phyloP scores from a whole-genome alignment of 2,797 vertebrate genomes.

The Eulemur rubriventer region DNA sequence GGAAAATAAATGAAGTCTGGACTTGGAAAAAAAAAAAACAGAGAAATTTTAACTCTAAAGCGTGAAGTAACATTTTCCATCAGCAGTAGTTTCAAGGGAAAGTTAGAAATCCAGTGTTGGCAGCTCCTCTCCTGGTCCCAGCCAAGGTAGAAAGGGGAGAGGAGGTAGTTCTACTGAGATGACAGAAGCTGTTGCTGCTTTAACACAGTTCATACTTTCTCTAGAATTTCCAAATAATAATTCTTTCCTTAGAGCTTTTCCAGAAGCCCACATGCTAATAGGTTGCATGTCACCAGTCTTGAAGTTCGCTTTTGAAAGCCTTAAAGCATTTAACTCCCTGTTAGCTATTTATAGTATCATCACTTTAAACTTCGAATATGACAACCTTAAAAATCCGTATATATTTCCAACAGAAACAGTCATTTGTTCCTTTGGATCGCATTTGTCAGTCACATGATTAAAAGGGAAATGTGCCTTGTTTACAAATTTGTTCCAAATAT shows the following conservation, averaged over 20 bases:
- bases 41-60: background rate
- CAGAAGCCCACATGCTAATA: background rate
- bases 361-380: background rate
- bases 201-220: constrained; percentile 13
- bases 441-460: background rate
- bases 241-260: constrained; percentile 44
- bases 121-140: background rate
- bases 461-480: constrained; percentile 19
- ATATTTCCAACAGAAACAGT: background rate
- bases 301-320: background rate
- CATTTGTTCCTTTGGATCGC: constrained; percentile 4
- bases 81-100: constrained; percentile 43
- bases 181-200: background rate
- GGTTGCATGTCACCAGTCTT: background rate
- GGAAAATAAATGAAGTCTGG: constrained; percentile 18
- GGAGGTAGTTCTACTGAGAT: background rate
- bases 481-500: constrained; percentile 25
- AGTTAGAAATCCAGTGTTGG: constrained; percentile 38
- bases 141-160: constrained; percentile 1
- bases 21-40: background rate
- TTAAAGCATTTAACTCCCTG: background rate
- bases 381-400: background rate
- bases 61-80: constrained; percentile 70
- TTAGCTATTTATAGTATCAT: background rate
- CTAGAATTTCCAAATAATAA: background rate